Conservation (phyloP, 1,140 invertebrate species). For the Aphis craccivora region DNA sequence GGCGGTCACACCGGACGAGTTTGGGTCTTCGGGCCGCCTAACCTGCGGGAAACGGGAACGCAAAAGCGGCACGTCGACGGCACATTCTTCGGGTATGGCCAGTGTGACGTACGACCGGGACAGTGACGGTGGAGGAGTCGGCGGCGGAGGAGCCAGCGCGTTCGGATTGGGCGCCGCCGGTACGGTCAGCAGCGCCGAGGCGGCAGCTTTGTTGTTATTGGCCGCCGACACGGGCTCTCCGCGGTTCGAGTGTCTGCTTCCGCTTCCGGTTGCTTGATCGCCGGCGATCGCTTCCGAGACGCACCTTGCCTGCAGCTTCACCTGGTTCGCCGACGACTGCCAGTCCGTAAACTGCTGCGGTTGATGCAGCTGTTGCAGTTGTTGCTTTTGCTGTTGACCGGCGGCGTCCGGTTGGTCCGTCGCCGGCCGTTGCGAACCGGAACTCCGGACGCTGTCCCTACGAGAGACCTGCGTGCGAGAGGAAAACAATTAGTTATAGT, state of each 20-base stretch:
- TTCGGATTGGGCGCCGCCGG: background rate
- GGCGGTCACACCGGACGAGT: background rate
- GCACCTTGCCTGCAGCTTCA: background rate
- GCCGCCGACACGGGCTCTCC: background rate
- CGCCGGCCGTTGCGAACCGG: background rate
- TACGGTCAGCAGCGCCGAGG: background rate
- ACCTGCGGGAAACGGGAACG: constrained; percentile 21
- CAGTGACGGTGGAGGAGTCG: background rate
- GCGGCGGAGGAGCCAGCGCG: background rate
- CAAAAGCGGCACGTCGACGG: background rate
- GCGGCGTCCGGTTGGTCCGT: background rate
- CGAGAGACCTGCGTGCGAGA: background rate
- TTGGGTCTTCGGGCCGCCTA: background rate
- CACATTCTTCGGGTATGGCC: constrained; percentile 35
- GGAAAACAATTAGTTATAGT: background rate
- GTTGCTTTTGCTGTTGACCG: background rate
- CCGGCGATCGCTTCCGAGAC: background rate
- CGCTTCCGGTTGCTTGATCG: background rate
- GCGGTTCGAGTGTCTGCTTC: background rate
- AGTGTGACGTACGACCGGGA: constrained; percentile 48
- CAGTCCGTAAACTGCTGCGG: background rate
- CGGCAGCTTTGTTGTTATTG: background rate
- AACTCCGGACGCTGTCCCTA: constrained; percentile 12
- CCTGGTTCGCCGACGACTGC: constrained; percentile 8
- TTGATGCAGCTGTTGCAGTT: background rate